Conservation (phyloP, 2,888 invertebrate species). For the Macroteleia sp. region DNA sequence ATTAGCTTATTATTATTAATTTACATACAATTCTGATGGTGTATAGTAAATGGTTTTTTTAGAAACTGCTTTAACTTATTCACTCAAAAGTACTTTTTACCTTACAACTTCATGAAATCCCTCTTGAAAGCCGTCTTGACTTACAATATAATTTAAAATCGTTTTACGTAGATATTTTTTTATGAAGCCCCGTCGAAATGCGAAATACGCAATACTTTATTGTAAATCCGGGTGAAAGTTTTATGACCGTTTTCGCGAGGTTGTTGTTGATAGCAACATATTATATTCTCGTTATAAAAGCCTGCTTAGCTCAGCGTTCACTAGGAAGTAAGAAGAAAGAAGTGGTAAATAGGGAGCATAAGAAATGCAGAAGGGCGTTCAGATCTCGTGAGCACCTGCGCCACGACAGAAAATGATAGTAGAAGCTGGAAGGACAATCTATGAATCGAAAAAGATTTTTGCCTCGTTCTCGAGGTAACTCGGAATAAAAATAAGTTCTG, state of each 20-base stretch:
- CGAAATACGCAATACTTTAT: slow-evolving; percentile 24
- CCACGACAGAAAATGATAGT: slow-evolving; percentile 65
- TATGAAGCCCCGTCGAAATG: slow-evolving; percentile 13
- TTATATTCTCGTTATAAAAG: slow-evolving; percentile 68
- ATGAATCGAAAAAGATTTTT: slow-evolving; percentile 61
- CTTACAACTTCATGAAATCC: no score
- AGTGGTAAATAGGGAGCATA: slow-evolving; percentile 43
- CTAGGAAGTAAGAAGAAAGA: slow-evolving; percentile 40
- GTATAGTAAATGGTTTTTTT: no score
- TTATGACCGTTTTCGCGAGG: slow-evolving; percentile 25
- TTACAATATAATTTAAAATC: slow-evolving; percentile 28
- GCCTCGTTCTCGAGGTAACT: no score
- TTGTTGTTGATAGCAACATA: slow-evolving; percentile 36
- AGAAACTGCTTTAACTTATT: no score
- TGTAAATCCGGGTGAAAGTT: slow-evolving; percentile 32
- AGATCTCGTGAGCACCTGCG: slow-evolving; percentile 72
- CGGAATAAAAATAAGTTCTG: no score
- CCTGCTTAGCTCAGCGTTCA: slow-evolving; percentile 55
- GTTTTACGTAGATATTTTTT: slow-evolving; percentile 12
- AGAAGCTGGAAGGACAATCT: slow-evolving; percentile 70
- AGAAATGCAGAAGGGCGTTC: slow-evolving; percentile 50
- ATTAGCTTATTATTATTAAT: no score
- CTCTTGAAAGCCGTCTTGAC: no score
- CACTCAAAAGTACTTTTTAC: no score
- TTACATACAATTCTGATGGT: no score